These are phyloP conservation scores for Probosciger aterrimus DNA, from an alignment of 2,113 vertebrate species.

Conservation along the genomic window DNA sequence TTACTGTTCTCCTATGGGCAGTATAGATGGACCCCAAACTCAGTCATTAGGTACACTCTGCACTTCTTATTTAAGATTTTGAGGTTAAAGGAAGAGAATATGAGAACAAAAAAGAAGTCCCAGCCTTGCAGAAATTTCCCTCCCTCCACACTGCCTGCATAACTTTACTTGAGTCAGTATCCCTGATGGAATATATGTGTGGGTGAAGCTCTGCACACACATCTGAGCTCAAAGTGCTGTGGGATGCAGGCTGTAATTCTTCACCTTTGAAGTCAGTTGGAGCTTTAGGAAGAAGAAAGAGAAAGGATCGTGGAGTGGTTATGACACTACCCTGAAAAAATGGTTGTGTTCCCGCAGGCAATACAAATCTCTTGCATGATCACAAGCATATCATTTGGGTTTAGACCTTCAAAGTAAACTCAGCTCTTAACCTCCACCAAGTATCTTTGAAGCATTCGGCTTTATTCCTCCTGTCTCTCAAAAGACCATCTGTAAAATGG, in stretches of 20 bases:
- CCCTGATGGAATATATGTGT: slow-evolving; percentile 4
- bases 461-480: slow-evolving; percentile 23
- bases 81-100: neutral
- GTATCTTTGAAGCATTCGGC: slow-evolving; percentile 47
- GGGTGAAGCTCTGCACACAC: slow-evolving; percentile 7
- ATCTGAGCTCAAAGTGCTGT: neutral
- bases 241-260: slow-evolving; percentile 14
- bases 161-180: neutral
- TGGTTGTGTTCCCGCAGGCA: neutral
- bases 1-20: neutral
- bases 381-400: slow-evolving; percentile 41
- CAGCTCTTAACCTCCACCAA: slow-evolving; percentile 39
- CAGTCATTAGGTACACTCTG: neutral
- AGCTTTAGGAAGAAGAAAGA: slow-evolving; percentile 51
- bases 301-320: slow-evolving; percentile 40
- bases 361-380: slow-evolving; percentile 47
- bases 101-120: neutral
- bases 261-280: slow-evolving; percentile 63
- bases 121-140: neutral
- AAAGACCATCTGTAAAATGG: slow-evolving; percentile 13
- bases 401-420: slow-evolving; percentile 59
- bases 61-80: neutral
- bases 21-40: neutral
- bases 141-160: neutral
- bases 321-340: slow-evolving; percentile 49